Base-by-base conservation (phyloP, 2,797 vertebrate species). In the Pseudochaenichthys georgianus region DNA sequence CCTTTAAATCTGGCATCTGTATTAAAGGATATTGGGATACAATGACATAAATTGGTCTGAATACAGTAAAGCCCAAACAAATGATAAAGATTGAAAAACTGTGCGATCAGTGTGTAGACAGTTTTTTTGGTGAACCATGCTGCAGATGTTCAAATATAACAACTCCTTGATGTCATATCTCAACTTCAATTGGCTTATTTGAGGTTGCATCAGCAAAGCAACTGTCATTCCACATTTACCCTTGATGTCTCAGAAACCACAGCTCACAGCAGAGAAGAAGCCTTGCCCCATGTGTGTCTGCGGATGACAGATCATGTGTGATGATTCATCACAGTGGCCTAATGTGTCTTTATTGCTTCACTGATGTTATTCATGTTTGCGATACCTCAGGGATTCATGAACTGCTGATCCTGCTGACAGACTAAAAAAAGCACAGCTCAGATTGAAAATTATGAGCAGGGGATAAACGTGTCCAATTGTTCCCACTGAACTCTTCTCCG, bases 111-210 rank as follows among this genome's bases (percentile, higher is more conserved):
- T 78, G 46, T 71, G 52, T 23, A 63, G 64, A 46, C 19, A 41
- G 5, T 45, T 31, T 60, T 74, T 71, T 61, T 57, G 28, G 60
- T 64, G 10, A 78, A 76, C 58, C 45, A 23, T 34, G 13, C 61
- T 76, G 71, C 82, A 85, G 84, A 86, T 85, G 63, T 78, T 88
- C 66, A 42, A 42, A 70, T 71, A 60, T 68, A 21, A 82, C 70
- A 77, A 47, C 19, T 46, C 38, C 71, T 46, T 74, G 78, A 74
- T 83, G 73, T 80, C 80, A 81, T 46, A 58, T 71, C 62, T 75
- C 46, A 41, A 43, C 65, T 70, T 78, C 67, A 70, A 38, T 13
- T 53, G 61, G 43, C 67, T 72, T 46, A 78, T 76, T 72, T 64
- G 58, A 83, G 73, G 58, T 77, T 69, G 48, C 17, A 68, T 77